Base-by-base conservation (phyloP, 2,797 vertebrate genomes). In the Phrynocephalus guinanensis region DNA sequence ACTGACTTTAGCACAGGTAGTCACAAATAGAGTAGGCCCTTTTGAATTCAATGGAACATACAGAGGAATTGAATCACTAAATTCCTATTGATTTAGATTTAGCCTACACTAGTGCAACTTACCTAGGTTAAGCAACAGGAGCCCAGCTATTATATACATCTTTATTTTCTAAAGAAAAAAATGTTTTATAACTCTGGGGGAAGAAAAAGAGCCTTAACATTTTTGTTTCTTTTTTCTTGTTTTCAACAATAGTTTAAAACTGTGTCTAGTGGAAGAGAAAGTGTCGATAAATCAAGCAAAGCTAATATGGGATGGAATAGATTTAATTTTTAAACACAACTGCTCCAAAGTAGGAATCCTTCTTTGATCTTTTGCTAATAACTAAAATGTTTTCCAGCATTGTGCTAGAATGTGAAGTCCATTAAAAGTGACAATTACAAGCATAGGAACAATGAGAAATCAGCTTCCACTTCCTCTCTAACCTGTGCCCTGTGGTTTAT, bases 381-480 rank as follows among this genome's bases (percentile, higher is more conserved):
- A 86, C 66, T 84, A 87, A 82, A 60, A 60, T 22, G 79, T 1
- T 4, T 30, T 0, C 10, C 2, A 0, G 10, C 33, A 20, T 82
- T 84, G n/a, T 68, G 86, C 38, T 18, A 79, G 18, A 60, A 52
- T 20, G 70, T 68, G 33, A 87, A 30, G 5, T 56, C 82, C 50
- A 63, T 83, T 88, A 72, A 88, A 60, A 72, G 33, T 44, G 71
- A 16, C 9, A 24, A 18, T 6, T 77, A 16, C 9, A 13, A 44
- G 11, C 7, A 86, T 24, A 72, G 77, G 20, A 84, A 68, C 67
- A 83, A 76, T 11, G 88, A 82, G 87, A 92, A 85, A 75, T 2
- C 0, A 52, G 68, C 60, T 0, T 72, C 50, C 48, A 48, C 28
- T 83, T 79, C 63, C 75, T 73, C 30, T 75, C 13, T 33, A 88